Evolutionary conservation across 92 coral and sea anemone genomes (phyloP), one percentile per base, ranked within the genome.

Genomic region (Galaxea fascicularis): DNA sequence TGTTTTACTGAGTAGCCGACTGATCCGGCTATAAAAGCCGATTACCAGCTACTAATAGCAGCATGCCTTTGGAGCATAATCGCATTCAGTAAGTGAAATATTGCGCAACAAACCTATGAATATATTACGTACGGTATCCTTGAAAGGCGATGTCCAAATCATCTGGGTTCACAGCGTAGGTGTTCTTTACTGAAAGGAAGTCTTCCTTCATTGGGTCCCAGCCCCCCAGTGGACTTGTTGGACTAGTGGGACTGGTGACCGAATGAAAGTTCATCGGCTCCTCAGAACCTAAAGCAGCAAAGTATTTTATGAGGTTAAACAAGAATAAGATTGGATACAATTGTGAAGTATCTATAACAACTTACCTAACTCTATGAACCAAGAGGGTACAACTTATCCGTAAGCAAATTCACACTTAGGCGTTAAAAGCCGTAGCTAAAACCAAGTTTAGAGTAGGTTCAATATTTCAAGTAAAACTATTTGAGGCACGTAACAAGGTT

Each of bases 201-300:
- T 96, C 98, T 4, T 86, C 88, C 77, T 89, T 85, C 99, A 94
- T 94, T 27, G 99, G 99, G 47, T 93, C 85, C 96, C 98, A 96
- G 62, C 83, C 73, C 1, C 89, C 82, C 83, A 92, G 41, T 52
- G 80, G 80, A 73, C 87, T 62, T 0, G 90, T 90, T 9, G 98
- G 91, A 53, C 93, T 87, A 25, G 82, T 65, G 1, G 95, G 92
- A n/a, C 90, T 86, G 65, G 76, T 60, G 10, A 92, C n/a, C 4
- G 65, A 24, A 14, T 51, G 24, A 31, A 56, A 18, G 52, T 66
- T 41, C 6, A 21, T 52, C 15, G 58, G 59, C 13, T 49, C 75
- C 10, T 51, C 74, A 4, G 84, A 29, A 1, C 51, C 29, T 29
- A 16, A 49, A 29, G 66, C 84, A 65, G 39, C 21, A 24, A 8